These are phyloP conservation scores for Phyllostomus hastatus DNA, from an alignment of 2,113 vertebrate genomes.

Conservation along the genomic window DNA sequence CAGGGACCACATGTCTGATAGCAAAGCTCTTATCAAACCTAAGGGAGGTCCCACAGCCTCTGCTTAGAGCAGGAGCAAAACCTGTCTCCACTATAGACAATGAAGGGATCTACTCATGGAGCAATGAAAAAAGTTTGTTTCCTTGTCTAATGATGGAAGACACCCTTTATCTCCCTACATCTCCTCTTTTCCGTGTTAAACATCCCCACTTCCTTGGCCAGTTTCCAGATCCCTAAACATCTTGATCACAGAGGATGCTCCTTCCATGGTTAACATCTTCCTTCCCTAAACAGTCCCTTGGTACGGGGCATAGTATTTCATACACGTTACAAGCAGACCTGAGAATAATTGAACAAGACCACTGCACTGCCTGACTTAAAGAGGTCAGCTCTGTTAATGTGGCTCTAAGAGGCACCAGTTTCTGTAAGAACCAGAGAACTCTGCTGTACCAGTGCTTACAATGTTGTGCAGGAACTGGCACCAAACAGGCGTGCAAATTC, in stretches of 20 bases:
- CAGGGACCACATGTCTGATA: not conserved
- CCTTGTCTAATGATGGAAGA: not conserved
- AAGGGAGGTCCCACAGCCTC: not conserved
- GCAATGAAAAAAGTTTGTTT: not conserved
- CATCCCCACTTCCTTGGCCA: not conserved
- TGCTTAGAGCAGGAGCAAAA: not conserved
- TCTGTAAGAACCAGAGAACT: not conserved
- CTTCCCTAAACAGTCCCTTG: not conserved
- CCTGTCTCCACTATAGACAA: not conserved
- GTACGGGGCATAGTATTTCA: not conserved
- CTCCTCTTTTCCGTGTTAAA: not conserved
- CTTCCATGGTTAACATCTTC: not conserved
- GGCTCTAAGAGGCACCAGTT: not conserved
- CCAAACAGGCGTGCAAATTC: not conserved
- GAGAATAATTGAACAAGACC: not conserved
- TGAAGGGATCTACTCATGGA: not conserved
- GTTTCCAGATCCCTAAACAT: not conserved
- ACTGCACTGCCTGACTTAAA: not conserved
- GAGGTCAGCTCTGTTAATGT: not conserved
- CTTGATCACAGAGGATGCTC: not conserved
- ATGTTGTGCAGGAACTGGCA: not conserved
- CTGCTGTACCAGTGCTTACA: not conserved
- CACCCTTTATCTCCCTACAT: not conserved
- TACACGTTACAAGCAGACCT: not conserved
- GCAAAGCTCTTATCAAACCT: not conserved